Evolutionary conservation across 2,797 vertebrate species (phyloP), one percentile per base, ranked within the genome.

Genomic region (Nothura maculosa): DNA sequence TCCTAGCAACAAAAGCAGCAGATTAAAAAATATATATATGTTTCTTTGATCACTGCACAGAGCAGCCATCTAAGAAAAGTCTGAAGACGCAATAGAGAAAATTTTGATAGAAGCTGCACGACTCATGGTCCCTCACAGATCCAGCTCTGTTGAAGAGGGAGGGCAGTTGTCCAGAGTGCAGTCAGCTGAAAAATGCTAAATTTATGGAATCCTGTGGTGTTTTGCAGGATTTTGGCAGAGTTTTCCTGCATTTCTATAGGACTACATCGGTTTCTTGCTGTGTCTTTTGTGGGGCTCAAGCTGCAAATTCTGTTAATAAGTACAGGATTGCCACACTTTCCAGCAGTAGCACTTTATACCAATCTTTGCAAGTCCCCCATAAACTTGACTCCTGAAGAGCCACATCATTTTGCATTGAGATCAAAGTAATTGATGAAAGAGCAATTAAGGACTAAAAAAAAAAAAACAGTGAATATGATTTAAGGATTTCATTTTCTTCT

Each of bases 141-240:
- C 30, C 40, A 28, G 24, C 0, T 0, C 42, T 66, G 12, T 3
- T 48, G 16, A 15, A 78, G 18, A 77, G 28, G n/a, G 12, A 81
- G 5, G 2, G 69, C 48, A 68, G 40, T 62, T 91, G 87, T 94
- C 62, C 82, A 85, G 75, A 91, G 34, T 24, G 62, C 66, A 93
- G 73, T 69, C 73, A 94, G 55, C 19, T 81, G 82, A 92, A 81
- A 96, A 95, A 87, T 27, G 38, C 32, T 92, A 2, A 63, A 90
- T 87, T 81, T 92, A 55, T 81, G 66, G 55, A 89, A 94, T 73
- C 42, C 82, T 69, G 63, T 34, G 62, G 43, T 81, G 69, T 77
- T 95, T 63, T 55, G 36, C 64, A 76, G 69, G 47, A 86, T 50
- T 90, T 47, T 85, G 32, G 52, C 42, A 85, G 54, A 81, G 52